These are phyloP conservation scores for Syncerus caffer DNA, from an alignment of 2,797 vertebrate species.

Conservation along the genomic window DNA sequence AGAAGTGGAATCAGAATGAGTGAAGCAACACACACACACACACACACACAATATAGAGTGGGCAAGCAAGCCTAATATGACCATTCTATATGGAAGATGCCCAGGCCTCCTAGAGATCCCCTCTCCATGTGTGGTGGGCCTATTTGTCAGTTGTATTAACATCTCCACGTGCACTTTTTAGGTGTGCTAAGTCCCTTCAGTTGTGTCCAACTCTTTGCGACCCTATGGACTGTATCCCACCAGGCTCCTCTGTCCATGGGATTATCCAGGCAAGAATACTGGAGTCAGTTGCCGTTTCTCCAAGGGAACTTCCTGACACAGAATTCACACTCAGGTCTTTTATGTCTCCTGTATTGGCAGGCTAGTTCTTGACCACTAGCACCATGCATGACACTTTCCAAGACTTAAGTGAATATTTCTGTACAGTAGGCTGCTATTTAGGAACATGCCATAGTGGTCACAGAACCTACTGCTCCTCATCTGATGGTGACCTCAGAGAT, in stretches of 20 bases:
- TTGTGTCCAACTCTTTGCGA: background rate
- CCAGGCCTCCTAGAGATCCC: background rate
- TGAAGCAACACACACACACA: background rate
- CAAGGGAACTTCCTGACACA: background rate
- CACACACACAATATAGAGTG: background rate
- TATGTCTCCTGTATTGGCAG: background rate
- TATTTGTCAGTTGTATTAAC: background rate
- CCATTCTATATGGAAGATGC: background rate
- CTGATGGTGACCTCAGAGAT: background rate
- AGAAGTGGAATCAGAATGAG: background rate
- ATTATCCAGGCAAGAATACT: background rate
- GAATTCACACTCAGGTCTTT: background rate
- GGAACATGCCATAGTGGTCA: background rate
- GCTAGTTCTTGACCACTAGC: background rate
- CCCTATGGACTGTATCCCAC: background rate
- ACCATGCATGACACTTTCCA: background rate
- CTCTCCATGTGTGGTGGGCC: background rate
- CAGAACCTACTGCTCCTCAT: background rate
- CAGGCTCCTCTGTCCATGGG: background rate
- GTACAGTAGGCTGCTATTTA: background rate
- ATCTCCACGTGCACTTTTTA: background rate
- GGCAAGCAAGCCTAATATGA: background rate
- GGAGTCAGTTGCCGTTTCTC: background rate
- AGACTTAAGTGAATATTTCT: background rate
- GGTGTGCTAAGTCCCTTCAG: background rate